Percentiles rank a stretch among this genome's conserved stretches.
Evolutionary conservation across 2,797 vertebrate genomes (phyloP).

Genomic region (Mallotus villosus): DNA sequence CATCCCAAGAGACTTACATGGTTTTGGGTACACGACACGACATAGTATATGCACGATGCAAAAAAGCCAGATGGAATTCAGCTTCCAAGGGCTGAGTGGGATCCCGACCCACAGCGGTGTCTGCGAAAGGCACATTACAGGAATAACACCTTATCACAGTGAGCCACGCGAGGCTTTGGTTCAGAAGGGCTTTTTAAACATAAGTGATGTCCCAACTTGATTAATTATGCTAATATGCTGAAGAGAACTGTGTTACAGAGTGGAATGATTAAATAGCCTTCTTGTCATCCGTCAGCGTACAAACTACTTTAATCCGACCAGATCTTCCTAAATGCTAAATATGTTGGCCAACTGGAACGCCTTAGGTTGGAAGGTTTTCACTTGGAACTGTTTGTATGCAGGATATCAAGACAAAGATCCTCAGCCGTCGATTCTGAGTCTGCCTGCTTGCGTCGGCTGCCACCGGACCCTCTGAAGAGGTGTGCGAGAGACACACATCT

Average conservation of each 20-base stretch:
- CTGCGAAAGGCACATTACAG: no score
- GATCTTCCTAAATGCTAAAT: slow-evolving; percentile 46
- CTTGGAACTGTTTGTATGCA: slow-evolving; percentile 20
- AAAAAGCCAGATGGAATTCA: no score
- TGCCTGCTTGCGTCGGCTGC: slow-evolving; percentile 9
- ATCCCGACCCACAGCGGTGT: no score
- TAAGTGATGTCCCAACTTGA: slow-evolving; percentile 66
- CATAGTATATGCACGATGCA: no score
- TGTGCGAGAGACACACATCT: not conserved
- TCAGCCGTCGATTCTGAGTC: slow-evolving; percentile 32
- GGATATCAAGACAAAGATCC: slow-evolving; percentile 17
- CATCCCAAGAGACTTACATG: no score
- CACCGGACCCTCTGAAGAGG: not conserved
- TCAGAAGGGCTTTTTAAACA: slow-evolving; percentile 51
- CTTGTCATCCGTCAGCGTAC: slow-evolving; percentile 65
- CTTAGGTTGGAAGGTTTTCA: slow-evolving; percentile 50
- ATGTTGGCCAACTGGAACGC: slow-evolving; percentile 46
- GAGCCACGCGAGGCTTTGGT: no score
- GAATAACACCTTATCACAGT: no score
- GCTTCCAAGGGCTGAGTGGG: no score
- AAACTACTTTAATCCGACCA: slow-evolving; percentile 62
- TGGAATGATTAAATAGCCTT: slow-evolving; percentile 62
- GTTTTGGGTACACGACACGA: no score
- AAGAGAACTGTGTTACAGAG: slow-evolving; percentile 53
- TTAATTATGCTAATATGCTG: slow-evolving; percentile 80